Base-by-base conservation (phyloP, 2,888 invertebrate genomes). In the Meiosimyza decipiens region DNA sequence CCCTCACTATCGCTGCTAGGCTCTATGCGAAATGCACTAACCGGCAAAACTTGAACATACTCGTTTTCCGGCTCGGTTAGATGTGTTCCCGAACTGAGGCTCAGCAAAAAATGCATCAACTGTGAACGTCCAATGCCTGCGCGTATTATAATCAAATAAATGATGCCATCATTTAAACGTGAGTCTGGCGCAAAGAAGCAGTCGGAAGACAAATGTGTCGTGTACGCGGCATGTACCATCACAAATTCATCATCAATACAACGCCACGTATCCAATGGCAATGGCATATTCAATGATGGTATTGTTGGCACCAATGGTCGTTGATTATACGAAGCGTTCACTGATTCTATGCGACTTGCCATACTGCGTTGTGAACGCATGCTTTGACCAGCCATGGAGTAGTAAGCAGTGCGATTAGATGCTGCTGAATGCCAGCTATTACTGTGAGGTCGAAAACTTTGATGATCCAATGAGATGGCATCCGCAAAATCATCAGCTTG, bases 11-110 rank as follows among this genome's bases (percentile, higher is more conserved):
- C 89, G 13, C 90, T 89, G 3, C 52, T 86, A 0, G 98, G 97
- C 78, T 96, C 96, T 82, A 99, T 92, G 75, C 98, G 91, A 88
- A 99, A 97, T 6, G 97, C 98, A 77, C 91, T 91, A 1, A 97
- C 96, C 0, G 97, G 94, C 73, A 98, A 88, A 88, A 95, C 91
- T 81, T 91, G 89, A 28, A 93, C 89, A 75, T 88, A 88, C 77
- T 93, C 92, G 81, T 94, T 92, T 65, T 91, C 91, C 74, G 91
- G 89, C 66, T 91, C 89, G n/a, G 89, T 87, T 57, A 95, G 88
- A 84, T 98, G 98, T n/a, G 91, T 90, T 1, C 96, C 98, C 40
- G 91, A 91, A 77, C 94, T 93, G 77, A 97, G 88, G 60, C 93
- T 92, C 55, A 95, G 85, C 69, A 98, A 89, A 85, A 97, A 94